Evolutionary conservation across 1,140 invertebrate species (phyloP).

Genomic region (Penaeus vannamei): DNA sequence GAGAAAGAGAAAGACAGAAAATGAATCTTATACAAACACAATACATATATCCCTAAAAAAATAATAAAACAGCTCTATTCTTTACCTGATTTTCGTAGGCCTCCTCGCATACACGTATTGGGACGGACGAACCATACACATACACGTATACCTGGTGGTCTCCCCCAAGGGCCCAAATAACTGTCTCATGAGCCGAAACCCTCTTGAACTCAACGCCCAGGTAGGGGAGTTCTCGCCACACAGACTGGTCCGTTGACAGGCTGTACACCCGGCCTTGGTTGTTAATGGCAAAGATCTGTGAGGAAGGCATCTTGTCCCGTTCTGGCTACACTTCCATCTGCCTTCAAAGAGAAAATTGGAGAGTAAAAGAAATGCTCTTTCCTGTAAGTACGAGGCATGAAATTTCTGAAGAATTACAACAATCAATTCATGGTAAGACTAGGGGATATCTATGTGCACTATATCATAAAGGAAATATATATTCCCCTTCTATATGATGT

Average conservation of each 20-base stretch:
- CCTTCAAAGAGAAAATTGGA: too few species aligned
- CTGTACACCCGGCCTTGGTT: conserved; percentile 89
- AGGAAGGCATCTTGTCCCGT: conserved; percentile 68
- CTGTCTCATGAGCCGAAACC: conserved; percentile 85
- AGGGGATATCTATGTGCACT: too few species aligned
- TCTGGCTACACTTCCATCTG: background rate
- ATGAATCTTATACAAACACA: too few species aligned
- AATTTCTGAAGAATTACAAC: too few species aligned
- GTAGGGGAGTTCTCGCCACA: conserved; percentile 88
- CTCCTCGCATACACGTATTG: conserved; percentile 90
- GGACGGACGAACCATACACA: conserved; percentile 89
- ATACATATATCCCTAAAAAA: too few species aligned
- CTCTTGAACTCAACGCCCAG: conserved; percentile 88
- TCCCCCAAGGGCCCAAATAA: conserved; percentile 91
- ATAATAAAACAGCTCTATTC: too few species aligned
- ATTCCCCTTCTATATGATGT: too few species aligned
- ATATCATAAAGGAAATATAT: too few species aligned
- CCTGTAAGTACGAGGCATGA: too few species aligned
- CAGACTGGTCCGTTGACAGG: conserved; percentile 82
- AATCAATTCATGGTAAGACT: too few species aligned
- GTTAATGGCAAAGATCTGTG: conserved; percentile 83
- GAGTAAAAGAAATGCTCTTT: background rate
- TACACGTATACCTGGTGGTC: conserved; percentile 93
- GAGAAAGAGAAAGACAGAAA: too few species aligned
- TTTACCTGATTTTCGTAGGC: conserved; percentile 89